These are phyloP conservation scores for Cydia fagiglandana DNA, from an alignment of 1,140 invertebrate species.

Conservation along the genomic window DNA sequence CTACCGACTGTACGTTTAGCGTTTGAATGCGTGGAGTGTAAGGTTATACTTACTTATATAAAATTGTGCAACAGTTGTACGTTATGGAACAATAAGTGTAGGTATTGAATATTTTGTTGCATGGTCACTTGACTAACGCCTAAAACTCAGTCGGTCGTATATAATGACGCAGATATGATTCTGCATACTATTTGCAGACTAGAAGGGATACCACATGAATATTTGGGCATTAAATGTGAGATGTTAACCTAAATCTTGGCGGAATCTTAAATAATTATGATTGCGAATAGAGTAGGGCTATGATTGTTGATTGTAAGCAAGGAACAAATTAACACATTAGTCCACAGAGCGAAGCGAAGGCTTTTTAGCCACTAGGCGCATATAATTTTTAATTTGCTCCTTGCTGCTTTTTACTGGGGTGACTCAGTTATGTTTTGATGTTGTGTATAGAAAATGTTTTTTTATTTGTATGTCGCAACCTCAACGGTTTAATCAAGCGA, in stretches of 20 bases:
- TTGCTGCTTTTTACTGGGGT: not conserved
- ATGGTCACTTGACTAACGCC: not conserved
- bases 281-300: not conserved
- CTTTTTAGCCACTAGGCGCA: not conserved
- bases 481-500: not conserved
- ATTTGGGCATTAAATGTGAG: not conserved
- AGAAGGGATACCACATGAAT: not conserved
- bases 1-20: too few species aligned
- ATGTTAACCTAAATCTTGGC: too few species aligned
- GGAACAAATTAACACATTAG: not conserved
- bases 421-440: not conserved
- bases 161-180: not conserved
- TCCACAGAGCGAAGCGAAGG: not conserved
- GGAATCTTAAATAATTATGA: too few species aligned
- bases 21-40: too few species aligned
- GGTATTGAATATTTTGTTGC: not conserved
- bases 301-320: not conserved
- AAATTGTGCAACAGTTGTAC: not conserved
- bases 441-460: not conserved
- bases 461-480: not conserved
- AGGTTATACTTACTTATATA: too few species aligned
- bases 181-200: not conserved
- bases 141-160: too few species aligned
- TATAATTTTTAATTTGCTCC: not conserved
- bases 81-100: not conserved